Evolutionary conservation across 2,113 vertebrate genomes (phyloP).

Genomic region (Gallinago media): DNA sequence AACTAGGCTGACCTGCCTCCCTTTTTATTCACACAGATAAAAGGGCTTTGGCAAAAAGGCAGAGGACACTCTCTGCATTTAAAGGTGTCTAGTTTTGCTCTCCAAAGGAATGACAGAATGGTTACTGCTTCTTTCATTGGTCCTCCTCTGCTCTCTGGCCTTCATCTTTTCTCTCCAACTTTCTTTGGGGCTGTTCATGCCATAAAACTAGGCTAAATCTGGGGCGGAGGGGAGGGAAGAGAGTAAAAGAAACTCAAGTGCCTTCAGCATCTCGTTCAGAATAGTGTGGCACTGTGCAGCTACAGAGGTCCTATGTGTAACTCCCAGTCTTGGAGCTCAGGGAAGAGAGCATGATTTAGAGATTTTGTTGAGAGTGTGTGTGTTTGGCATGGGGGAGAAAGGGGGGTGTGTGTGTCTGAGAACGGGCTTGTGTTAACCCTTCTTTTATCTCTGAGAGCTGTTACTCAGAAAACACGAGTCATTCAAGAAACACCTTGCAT

Average conservation of each 20-base stretch:
- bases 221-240: conserved; percentile 56
- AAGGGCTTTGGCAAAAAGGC: conserved; percentile 59
- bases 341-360: conserved; percentile 53
- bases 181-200: conserved; percentile 72
- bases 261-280: conserved; percentile 64
- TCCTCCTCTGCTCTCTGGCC: conserved; percentile 41
- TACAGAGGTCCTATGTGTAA: conserved; percentile 60
- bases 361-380: conserved; percentile 32
- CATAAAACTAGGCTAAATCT: conserved; percentile 76
- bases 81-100: conserved; percentile 64
- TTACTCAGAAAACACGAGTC: not conserved
- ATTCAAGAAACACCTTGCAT: conserved; percentile 11
- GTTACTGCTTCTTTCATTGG: conserved; percentile 75
- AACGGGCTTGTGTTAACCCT: conserved; percentile 31
- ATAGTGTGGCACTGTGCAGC: conserved; percentile 59
- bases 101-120: conserved; percentile 76
- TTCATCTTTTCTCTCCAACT: conserved; percentile 67
- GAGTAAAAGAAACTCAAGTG: conserved; percentile 70
- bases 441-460: conserved; percentile 19
- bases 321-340: conserved; percentile 1
- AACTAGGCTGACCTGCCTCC: conserved; percentile 63
- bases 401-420: not conserved
- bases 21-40: conserved; percentile 64
- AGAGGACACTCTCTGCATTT: conserved; percentile 56
- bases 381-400: not conserved